Conservation (phyloP, 2,888 invertebrate species). For the Hypolimnas misippus region DNA sequence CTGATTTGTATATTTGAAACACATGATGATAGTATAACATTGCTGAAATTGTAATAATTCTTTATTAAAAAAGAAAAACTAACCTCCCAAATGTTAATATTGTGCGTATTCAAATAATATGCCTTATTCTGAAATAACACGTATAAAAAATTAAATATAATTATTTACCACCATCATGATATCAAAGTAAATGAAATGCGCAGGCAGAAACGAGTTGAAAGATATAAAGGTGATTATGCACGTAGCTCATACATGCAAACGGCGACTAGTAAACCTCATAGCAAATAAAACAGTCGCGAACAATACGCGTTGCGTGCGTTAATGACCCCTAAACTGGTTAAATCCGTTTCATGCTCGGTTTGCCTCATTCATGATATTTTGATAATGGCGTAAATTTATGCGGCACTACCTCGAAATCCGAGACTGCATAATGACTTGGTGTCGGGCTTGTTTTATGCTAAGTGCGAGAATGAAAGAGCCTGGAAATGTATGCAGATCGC, state of each 20-base stretch:
- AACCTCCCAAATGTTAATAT: too few species aligned
- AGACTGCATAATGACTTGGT: conserved; percentile 79
- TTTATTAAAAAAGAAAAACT: too few species aligned
- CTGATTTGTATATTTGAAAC: too few species aligned
- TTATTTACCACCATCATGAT: conserved; percentile 1
- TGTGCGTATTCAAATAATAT: background rate
- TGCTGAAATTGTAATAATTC: too few species aligned
- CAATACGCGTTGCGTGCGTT: conserved; percentile 74
- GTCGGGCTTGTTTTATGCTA: conserved; percentile 82
- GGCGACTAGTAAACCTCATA: conserved; percentile 32
- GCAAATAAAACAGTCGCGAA: conserved; percentile 49
- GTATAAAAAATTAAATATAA: background rate
- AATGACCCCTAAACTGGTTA: conserved; percentile 75
- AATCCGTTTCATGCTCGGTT: conserved; percentile 69
- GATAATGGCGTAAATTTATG: conserved; percentile 81
- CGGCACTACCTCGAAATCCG: conserved; percentile 74
- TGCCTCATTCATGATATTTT: conserved; percentile 79
- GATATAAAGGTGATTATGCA: conserved; percentile 24
- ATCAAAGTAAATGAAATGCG: conserved; percentile 11
- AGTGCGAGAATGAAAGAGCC: conserved; percentile 76
- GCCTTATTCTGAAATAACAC: background rate
- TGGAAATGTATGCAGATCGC: conserved; percentile 79
- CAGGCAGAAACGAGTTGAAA: conserved; percentile 9
- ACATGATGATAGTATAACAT: too few species aligned
- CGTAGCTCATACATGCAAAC: conserved; percentile 22